Conservation (phyloP, 2,113 vertebrate species). For the Actenoides lindsayi region DNA sequence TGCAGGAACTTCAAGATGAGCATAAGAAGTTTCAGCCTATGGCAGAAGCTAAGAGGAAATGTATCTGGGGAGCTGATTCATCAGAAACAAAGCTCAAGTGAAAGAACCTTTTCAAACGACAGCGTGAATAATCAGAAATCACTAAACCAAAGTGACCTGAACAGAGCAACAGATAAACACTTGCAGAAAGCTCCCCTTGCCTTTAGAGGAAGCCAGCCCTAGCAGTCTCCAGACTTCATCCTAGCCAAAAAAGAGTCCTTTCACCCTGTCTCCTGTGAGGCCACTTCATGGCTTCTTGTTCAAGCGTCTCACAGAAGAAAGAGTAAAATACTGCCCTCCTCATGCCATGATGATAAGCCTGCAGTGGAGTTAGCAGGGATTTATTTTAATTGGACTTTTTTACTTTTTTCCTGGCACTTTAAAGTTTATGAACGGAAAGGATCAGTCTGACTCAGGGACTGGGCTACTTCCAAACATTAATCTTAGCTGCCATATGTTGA, state of each 20-base stretch:
- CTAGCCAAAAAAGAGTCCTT: background rate
- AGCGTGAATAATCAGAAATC: background rate
- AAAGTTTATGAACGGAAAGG: slow-evolving; percentile 62
- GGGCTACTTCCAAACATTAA: slow-evolving; percentile 52
- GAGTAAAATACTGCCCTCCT: background rate
- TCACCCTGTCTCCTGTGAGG: background rate
- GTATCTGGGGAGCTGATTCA: background rate
- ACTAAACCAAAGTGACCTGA: background rate
- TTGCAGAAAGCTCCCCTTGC: background rate
- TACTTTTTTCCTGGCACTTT: slow-evolving; percentile 50
- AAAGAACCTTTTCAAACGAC: background rate
- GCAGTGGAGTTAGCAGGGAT: background rate
- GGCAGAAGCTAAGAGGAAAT: background rate
- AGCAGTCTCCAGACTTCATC: background rate
- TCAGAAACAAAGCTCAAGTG: background rate
- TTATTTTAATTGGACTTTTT: slow-evolving; percentile 62
- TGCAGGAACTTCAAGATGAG: background rate
- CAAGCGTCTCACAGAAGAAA: background rate
- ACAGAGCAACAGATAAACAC: background rate
- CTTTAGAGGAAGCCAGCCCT: background rate
- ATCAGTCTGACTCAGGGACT: slow-evolving; percentile 63
- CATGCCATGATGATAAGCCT: background rate
- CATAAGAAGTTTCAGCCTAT: background rate
- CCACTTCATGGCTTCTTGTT: background rate
- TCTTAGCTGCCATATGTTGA: slow-evolving; percentile 62